Base-by-base conservation (phyloP, 2,113 vertebrate species). In the Pachycephala philippinensis region DNA sequence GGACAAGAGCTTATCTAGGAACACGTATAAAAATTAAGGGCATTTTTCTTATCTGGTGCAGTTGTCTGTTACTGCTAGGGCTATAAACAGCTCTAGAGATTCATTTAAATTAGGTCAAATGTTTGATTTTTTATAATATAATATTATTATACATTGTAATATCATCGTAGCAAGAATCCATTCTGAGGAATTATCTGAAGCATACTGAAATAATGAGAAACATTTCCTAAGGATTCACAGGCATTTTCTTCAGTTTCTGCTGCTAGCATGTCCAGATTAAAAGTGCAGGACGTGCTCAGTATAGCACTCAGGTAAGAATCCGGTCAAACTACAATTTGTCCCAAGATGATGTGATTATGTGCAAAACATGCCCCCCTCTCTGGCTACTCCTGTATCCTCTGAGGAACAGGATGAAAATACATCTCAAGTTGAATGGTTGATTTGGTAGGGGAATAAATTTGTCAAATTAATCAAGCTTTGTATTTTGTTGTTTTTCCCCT, bases 401-500 rank as follows among this genome's bases (percentile, higher is more conserved):
- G 33, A 54, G 26, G 40, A 95, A 50, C 4, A 57, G 19, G 23
- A 49, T 83, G 40, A 81, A 90, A 93, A 93, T 9, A 18, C 14
- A 72, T 83, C 63, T 88, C 63, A 90, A 85, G 63, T 15, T 61
- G 71, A 95, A 88, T 30, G 57, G 26, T 27, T 84, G 85, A 69
- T 45, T 94, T 88, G 44, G 66, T 35, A 86, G 26, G 28, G 14
- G 21, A 94, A 88, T 80, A 88, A 18, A 50, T 86, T 90, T 88
- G 92, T 96, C 11, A 30, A 69, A 94, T 90, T 93, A 92, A 90
- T 88, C 74, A 90, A 80, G 44, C 33, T 84, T 88, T 77, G 21
- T 53, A 66, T 84, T 81, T 94, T 90, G 42, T 86, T 88, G 18
- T 40, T 86, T 40, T 84, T 70, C 5, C 6, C 10, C 22, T 50